These are phyloP conservation scores for Chunga burmeisteri DNA, from an alignment of 2,113 vertebrate genomes.

Conservation along the genomic window DNA sequence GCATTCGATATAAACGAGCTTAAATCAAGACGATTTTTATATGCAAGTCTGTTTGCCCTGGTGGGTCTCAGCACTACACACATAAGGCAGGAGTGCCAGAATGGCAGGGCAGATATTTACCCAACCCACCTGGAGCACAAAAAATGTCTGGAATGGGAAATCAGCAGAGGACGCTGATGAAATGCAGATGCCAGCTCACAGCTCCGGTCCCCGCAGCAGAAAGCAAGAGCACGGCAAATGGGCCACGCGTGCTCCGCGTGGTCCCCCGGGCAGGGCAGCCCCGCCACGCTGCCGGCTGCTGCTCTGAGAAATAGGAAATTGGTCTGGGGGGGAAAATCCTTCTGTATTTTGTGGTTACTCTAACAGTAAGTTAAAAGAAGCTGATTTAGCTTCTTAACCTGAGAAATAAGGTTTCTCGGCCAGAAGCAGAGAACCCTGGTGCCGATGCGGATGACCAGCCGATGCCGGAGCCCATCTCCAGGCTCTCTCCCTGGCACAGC, in stretches of 20 bases:
- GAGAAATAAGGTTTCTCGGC: background rate
- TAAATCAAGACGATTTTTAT: background rate
- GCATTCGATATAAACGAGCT: background rate
- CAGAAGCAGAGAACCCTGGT: background rate
- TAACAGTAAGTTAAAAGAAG: background rate
- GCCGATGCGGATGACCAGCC: rapidly evolving
- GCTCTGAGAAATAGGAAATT: background rate
- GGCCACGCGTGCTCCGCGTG: rapidly evolving
- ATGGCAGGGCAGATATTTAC: background rate
- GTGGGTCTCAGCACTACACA: rapidly evolving
- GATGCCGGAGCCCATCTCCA: rapidly evolving
- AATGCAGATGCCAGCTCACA: background rate
- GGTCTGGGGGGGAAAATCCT: background rate
- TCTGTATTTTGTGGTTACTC: background rate
- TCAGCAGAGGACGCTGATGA: background rate
- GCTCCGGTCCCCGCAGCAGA: background rate
- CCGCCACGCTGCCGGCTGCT: rapidly evolving
- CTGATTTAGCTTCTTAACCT: background rate
- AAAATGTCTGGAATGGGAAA: background rate
- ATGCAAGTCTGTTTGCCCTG: background rate
- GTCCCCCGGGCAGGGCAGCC: background rate
- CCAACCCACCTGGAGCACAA: background rate
- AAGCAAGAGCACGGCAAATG: rapidly evolving
- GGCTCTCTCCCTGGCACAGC: background rate
- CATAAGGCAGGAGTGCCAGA: background rate